Evolutionary conservation across 2,888 invertebrate genomes (phyloP).

Genomic region (Agrotis clavis): DNA sequence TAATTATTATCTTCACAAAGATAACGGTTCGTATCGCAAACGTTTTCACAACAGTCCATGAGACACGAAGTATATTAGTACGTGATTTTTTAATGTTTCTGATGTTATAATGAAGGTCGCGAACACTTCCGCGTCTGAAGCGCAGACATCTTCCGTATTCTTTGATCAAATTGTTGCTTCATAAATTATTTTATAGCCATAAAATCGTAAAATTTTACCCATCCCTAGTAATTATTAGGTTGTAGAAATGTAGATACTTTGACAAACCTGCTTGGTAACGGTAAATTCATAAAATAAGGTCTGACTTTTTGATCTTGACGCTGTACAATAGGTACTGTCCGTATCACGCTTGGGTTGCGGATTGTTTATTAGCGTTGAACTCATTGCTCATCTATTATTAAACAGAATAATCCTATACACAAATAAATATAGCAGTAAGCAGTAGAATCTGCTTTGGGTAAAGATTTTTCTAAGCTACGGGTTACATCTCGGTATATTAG

Average conservation of each 20-base stretch:
- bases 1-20: slow-evolving; percentile 57
- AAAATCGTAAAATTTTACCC: slow-evolving; percentile 23
- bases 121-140: slow-evolving; percentile 71
- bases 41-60: slow-evolving; percentile 64
- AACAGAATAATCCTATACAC: slow-evolving; percentile 4
- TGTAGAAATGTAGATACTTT: too few relatives aligned
- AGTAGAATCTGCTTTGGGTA: background rate
- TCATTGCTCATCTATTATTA: slow-evolving; percentile 1
- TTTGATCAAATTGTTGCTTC: slow-evolving; percentile 42
- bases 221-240: slow-evolving; percentile 23
- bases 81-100: slow-evolving; percentile 74
- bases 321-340: slow-evolving; percentile 25
- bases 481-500: too few relatives aligned
- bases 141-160: slow-evolving; percentile 69
- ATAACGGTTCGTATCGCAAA: slow-evolving; percentile 59
- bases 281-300: slow-evolving; percentile 29
- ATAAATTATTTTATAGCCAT: slow-evolving; percentile 38
- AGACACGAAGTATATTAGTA: slow-evolving; percentile 53
- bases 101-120: slow-evolving; percentile 70
- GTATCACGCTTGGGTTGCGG: slow-evolving; percentile 24
- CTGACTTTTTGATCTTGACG: slow-evolving; percentile 16
- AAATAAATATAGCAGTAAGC: background rate
- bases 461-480: background rate
- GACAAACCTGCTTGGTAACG: slow-evolving; percentile 42
- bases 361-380: slow-evolving; percentile 34